Base-by-base conservation (phyloP, 2,797 vertebrate genomes). In the Sebastiscus tertius region DNA sequence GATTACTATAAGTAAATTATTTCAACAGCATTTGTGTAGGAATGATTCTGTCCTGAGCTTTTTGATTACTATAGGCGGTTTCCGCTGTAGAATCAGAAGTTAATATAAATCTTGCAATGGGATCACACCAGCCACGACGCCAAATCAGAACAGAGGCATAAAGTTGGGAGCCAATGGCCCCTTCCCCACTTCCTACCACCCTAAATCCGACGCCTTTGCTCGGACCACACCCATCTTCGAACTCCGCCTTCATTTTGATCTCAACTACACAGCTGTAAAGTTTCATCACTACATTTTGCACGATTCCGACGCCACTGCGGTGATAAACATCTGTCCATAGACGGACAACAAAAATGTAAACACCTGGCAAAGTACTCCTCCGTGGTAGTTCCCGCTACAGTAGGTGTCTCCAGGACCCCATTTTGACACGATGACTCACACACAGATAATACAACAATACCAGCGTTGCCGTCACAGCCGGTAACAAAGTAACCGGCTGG, bases 351-450 rank as follows among this genome's bases (percentile, higher is more conserved):
- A 46, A 46, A 46, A n/a, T 54, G n/a, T 9, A 54, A 54, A n/a
- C 20, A 54, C 49, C 49, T 39, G 36, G 36, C 36, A 39, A 39
- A 12, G 13, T 13, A 39, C 36, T 52, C 18, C 20, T 52, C 18
- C n/a, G 18, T 52, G 49, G 18, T 4, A 20, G 49, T 52, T 52
- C 3, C 49, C 3, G 1, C 18, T 52, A 14, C 49, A 52, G 49
- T n/a, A n/a, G 49, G 49, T 11, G 8, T 54, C 18, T 54, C 8
- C 20, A 54, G n/a, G 49, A 0, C 0, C 20, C 9, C 49, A 54
- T 54, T n/a, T 5, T 22, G 4, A 20, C 49, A 22, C 1, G 9
- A 10, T n/a, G 49, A 54, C 49, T 9, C 49, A 54, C 18, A 54
- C 39, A 39, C 13, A 39, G 39, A 39, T 42, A 14, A 42, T 42